Evolutionary conservation across 1,140 invertebrate species (phyloP), one percentile per base, ranked within the genome.

Genomic region (Panulirus ornatus): DNA sequence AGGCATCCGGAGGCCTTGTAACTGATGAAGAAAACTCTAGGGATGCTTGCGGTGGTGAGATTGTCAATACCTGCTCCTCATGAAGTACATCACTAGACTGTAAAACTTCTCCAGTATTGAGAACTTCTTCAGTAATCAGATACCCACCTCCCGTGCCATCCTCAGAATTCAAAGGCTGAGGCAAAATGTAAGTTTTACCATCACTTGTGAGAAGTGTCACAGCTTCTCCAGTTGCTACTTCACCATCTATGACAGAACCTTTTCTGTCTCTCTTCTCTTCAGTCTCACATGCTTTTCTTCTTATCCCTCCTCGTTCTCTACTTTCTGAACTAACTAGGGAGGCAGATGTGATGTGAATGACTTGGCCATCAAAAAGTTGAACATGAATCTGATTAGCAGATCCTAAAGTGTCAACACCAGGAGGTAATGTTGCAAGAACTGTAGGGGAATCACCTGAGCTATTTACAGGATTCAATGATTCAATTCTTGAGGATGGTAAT

Each of bases 301-400:
- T 36, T 36, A 0, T 30, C 16, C 82, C 83, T 36, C 36, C 54
- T 22, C 22, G 9, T 8, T 42, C 42, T 79, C 9, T 42, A 30
- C 42, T 73, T 27, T 47, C 83, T 73, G 38, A 16, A 47, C 51
- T 47, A 1, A 73, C 83, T 47, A 75, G 36, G 3, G 66, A 73
- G 22, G 83, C 40, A 19, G 83, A 75, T 44, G 83, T 85, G 27
- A 85, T 85, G 34, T 85, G 83, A 42, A 85, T 85, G 40, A 85
- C 83, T 6, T 70, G 83, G 8, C 83, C 83, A 70, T 75, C 83
- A 85, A 85, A 85, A 9, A 85, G 70, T 27, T 85, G 83, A 30
- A 85, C 66, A 54, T 73, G 83, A 27, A 85, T 71, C 3, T 58
- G 82, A 40, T 66, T 19, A 19, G 54, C 27, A n/a, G 82, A 47